Evolutionary conservation across 2,797 vertebrate species (phyloP).

Genomic region (Microtus californicus): DNA sequence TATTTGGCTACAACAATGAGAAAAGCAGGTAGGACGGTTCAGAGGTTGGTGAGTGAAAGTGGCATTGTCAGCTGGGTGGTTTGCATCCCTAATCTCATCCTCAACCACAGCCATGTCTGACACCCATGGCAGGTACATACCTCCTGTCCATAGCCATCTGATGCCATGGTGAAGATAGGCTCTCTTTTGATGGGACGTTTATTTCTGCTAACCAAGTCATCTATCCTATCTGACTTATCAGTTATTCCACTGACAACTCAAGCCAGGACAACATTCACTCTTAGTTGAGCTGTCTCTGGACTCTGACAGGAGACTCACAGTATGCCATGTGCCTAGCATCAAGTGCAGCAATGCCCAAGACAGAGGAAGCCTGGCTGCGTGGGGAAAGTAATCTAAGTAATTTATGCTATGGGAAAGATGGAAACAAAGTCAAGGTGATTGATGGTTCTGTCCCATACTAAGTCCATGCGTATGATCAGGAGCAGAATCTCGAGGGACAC

Average conservation of each 20-base stretch:
- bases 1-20: not conserved
- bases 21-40: not conserved
- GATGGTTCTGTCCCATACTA: not conserved
- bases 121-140: not conserved
- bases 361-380: not conserved
- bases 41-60: not conserved
- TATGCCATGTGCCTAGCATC: not conserved
- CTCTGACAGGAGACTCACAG: not conserved
- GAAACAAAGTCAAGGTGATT: not conserved
- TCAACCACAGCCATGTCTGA: not conserved
- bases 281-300: not conserved
- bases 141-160: not conserved
- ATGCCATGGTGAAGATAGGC: too few relatives aligned
- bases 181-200: not conserved
- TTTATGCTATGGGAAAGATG: not conserved
- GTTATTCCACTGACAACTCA: not conserved
- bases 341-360: not conserved
- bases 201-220: not conserved
- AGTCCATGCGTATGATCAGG: not conserved
- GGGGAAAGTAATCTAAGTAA: not conserved
- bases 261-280: not conserved
- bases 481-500: not conserved
- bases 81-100: not conserved
- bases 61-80: not conserved
- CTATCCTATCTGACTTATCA: not conserved